Evolutionary conservation across 2,113 vertebrate species (phyloP).

Genomic region (Mus spicilegus): DNA sequence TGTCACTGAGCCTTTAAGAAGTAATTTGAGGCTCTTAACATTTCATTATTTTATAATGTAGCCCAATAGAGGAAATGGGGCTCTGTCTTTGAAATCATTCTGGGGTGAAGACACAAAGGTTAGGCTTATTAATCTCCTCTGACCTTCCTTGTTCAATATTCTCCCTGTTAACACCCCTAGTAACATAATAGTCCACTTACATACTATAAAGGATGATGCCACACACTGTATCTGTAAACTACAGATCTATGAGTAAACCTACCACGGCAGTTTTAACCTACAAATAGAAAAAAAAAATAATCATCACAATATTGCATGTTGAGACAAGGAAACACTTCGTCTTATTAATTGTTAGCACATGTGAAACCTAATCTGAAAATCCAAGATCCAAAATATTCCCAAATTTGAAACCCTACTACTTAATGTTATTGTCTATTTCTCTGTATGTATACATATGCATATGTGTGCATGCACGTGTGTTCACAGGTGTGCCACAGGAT

Average conservation of each 20-base stretch:
- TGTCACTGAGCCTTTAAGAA: slow-evolving; percentile 36
- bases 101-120: not conserved
- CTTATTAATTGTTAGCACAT: not conserved
- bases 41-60: slow-evolving; percentile 52
- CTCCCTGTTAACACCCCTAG: not conserved
- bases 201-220: not conserved
- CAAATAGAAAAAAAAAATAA: slow-evolving; percentile 17
- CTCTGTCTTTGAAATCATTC: slow-evolving; percentile 44
- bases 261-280: slow-evolving; percentile 25
- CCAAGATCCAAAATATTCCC: not conserved
- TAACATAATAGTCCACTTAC: not conserved
- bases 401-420: not conserved
- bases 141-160: not conserved
- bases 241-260: not conserved
- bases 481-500: too few relatives aligned
- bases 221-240: not conserved
- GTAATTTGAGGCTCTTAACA: not conserved
- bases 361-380: not conserved
- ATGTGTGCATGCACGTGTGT: not conserved
- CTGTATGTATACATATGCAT: not conserved
- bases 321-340: slow-evolving; percentile 4
- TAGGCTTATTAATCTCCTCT: not conserved
- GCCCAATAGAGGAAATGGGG: not conserved
- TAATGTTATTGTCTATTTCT: not conserved
- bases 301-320: not conserved